Base-by-base conservation (phyloP, 2,797 vertebrate species). In the Fringilla coelebs region DNA sequence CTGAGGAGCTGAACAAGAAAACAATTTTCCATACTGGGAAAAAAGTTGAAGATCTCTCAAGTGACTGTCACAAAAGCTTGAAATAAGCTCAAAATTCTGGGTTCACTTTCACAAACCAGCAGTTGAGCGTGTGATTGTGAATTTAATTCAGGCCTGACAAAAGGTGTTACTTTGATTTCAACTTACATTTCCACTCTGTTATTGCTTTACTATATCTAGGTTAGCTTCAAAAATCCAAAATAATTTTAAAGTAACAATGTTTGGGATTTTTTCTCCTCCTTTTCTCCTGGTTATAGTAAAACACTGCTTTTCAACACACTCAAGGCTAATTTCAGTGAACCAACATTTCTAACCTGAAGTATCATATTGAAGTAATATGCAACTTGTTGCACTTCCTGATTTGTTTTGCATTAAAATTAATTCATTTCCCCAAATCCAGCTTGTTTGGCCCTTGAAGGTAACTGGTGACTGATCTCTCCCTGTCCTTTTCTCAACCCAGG, bases 121-220 rank as follows among this genome's bases (percentile, higher is more conserved):
- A 60, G 38, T 1, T 45, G 11, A 73, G 24, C 0, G 1, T 25
- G 25, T 9, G 11, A 24, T 22, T 3, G 3, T 46, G 46, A 43
- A 43, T 66, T 78, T 58, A n/a, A 66, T 60, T 71, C 43, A 40
- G 51, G 26, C 11, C 38, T 17, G 36, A n/a, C 9, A 52, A 71
- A 80, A 76, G 26, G 15, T 4, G 21, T 34, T 14, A 17, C 40
- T 89, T 49, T 16, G 14, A 66, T 55, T 85, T 63, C 41, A 34
- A 8, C 13, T 49, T 55, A 4, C 2, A 7, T 62, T 68, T 79
- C 2, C 2, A 2, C 25, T 65, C 67, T 62, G 7, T 22, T 41
- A 49, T 26, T 81, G 11, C 8, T 77, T 57, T 41, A 22, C 12
- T 60, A 67, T 71, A 18, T 6, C 18, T 13, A 72, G 9, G 9